These are phyloP conservation scores for Axis porcinus DNA, from an alignment of 2,113 vertebrate genomes.

Conservation along the genomic window DNA sequence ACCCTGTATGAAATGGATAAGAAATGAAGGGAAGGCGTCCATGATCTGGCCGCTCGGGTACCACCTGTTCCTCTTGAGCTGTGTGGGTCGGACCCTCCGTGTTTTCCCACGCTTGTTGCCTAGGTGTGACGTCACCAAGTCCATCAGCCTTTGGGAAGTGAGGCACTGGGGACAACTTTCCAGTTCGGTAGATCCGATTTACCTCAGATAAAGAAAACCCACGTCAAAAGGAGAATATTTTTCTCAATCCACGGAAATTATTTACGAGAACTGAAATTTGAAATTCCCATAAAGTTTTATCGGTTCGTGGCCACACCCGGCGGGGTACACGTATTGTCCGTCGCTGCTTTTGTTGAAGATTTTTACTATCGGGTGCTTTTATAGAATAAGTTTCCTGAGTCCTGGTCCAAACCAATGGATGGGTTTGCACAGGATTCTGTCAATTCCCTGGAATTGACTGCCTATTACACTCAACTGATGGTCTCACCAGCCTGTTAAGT, in stretches of 20 bases:
- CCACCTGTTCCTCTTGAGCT: rapidly evolving
- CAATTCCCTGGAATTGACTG: background rate
- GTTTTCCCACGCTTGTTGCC: rapidly evolving
- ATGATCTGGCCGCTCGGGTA: rapidly evolving
- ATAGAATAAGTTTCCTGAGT: background rate
- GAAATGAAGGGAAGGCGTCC: background rate
- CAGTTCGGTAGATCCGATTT: rapidly evolving
- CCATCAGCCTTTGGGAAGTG: background rate
- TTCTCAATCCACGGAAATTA: background rate
- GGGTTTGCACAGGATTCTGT: background rate
- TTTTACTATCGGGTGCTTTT: background rate
- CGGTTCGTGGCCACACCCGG: rapidly evolving
- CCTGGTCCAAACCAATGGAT: background rate
- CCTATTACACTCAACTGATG: rapidly evolving
- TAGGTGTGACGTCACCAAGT: rapidly evolving
- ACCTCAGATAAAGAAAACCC: background rate
- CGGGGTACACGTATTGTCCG: rapidly evolving
- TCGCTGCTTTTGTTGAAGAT: background rate
- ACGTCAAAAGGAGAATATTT: background rate
- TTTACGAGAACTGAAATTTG: background rate
- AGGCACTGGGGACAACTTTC: background rate
- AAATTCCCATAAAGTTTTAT: background rate
- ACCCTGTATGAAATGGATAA: background rate
- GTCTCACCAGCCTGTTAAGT: rapidly evolving
- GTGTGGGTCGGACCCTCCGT: rapidly evolving